Base-by-base conservation (phyloP, 2,797 vertebrate genomes). In the Nyctibius grandis region DNA sequence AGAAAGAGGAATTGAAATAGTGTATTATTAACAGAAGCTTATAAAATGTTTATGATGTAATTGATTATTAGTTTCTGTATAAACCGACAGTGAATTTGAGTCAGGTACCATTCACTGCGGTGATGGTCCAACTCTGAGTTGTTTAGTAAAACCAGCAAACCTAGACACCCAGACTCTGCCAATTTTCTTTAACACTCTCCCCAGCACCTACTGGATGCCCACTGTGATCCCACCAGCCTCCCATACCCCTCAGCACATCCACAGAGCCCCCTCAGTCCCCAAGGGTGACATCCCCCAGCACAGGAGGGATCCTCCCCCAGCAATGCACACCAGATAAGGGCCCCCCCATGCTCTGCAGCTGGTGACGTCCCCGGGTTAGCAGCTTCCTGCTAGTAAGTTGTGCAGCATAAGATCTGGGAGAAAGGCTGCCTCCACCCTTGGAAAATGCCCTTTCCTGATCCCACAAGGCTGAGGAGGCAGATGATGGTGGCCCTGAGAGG, bases 401-500 rank as follows among this genome's bases (percentile, higher is more conserved):
- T 34, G 48, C 60, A 89, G 63, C 5, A 0, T 29, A 67, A 57
- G 31, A 93, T 91, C 57, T 87, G 59, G 88, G 86, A 80, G 34
- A 96, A 96, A 95, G 61, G 85, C 53, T 6, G 11, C 31, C 54
- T 95, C 53, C 61, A 53, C 67, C 87, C 72, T 78, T 88, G 79
- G 72, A 81, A 93, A 90, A 93, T 3, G 21, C 48, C 50, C 44
- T 89, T 85, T 94, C 59, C 77, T 84, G 34, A 88, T 78, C 50
- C 5, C 34, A 56, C 69, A 80, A 86, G 86, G 88, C 50, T 5
- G 1, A 73, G 22, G 28, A 87, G 45, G 63, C 79, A 90, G 79
- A 82, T 75, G 36, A 87, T 63, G 61, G 69, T 88, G 91, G 50
- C 91, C 95, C 83, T 96, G 95, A 93, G 68, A 67, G 26, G 36